Conservation (phyloP, 2,888 invertebrate genomes). For the Epirrita christyi region DNA sequence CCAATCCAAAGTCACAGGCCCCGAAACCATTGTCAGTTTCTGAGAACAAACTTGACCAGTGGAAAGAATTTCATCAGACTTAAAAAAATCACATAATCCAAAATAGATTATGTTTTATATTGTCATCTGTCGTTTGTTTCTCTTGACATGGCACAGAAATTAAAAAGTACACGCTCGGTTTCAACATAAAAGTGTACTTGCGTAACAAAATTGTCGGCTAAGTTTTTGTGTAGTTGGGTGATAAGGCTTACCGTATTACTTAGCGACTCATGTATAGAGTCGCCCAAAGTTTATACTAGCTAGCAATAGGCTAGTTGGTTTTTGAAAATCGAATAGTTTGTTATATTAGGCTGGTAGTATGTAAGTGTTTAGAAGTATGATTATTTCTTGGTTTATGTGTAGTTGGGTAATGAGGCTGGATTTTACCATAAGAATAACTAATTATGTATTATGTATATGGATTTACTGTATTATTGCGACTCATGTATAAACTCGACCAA, state of each 20-base stretch:
- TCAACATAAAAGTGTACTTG: conserved; percentile 18
- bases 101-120: conserved; percentile 32
- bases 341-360: no score
- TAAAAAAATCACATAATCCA: conserved; percentile 26
- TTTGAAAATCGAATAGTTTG: no score
- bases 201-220: conserved; percentile 14
- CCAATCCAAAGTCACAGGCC: conserved; percentile 21
- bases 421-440: no score
- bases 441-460: no score
- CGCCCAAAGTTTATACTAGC: no score
- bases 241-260: conserved; percentile 12
- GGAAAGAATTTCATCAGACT: conserved; percentile 25
- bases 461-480: no score
- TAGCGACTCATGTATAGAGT: no score
- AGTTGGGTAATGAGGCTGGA: no score
- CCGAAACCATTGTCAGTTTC: conserved; percentile 29
- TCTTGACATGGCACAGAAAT: conserved; percentile 27
- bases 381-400: no score
- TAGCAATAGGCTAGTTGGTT: no score
- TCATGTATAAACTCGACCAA: no score
- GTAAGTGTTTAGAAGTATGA: no score
- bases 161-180: conserved; percentile 26
- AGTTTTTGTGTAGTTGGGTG: conserved; percentile 27
- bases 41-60: conserved; percentile 21
- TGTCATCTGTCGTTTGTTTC: conserved; percentile 21